A percentile compares a stretch with the other conserved stretches of the same genome.
These are phyloP conservation scores for Mizuhopecten yessoensis DNA, from an alignment of 1,140 invertebrate genomes.

Conservation along the genomic window DNA sequence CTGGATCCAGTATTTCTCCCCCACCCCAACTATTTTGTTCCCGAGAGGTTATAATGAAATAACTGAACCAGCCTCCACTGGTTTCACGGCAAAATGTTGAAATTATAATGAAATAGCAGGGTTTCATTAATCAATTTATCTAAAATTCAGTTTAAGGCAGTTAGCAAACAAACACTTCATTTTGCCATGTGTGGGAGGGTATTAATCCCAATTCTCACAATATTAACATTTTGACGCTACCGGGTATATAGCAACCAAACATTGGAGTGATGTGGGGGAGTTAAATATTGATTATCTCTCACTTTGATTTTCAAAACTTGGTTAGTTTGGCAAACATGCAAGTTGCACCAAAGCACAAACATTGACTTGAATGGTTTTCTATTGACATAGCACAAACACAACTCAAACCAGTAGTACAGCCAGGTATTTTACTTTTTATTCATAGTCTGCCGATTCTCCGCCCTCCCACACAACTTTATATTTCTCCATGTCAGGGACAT, in stretches of 20 bases:
- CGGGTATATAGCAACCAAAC: not conserved
- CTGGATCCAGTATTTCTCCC: no score
- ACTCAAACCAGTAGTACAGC: not conserved
- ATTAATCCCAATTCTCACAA: not conserved
- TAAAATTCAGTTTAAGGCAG: no score
- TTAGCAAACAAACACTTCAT: not conserved
- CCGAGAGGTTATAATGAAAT: no score
- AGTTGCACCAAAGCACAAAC: not conserved
- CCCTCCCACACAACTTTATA: no score
- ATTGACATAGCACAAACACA: not conserved
- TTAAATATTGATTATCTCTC: not conserved
- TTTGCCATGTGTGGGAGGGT: not conserved
- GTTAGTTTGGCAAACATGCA: slow-evolving; percentile 17
- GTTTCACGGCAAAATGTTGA: no score
- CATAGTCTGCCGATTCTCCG: not conserved
- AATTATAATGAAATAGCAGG: no score
- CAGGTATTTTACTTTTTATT: not conserved
- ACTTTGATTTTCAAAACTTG: not conserved
- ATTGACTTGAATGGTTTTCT: not conserved
- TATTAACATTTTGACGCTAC: not conserved
- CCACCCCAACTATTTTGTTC: no score
- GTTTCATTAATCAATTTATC: no score
- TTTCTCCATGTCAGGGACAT: no score
- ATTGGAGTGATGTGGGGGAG: not conserved
- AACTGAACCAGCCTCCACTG: no score